These are phyloP conservation scores for Aptenodytes forsteri DNA, from an alignment of 2,113 vertebrate species.

Conservation along the genomic window DNA sequence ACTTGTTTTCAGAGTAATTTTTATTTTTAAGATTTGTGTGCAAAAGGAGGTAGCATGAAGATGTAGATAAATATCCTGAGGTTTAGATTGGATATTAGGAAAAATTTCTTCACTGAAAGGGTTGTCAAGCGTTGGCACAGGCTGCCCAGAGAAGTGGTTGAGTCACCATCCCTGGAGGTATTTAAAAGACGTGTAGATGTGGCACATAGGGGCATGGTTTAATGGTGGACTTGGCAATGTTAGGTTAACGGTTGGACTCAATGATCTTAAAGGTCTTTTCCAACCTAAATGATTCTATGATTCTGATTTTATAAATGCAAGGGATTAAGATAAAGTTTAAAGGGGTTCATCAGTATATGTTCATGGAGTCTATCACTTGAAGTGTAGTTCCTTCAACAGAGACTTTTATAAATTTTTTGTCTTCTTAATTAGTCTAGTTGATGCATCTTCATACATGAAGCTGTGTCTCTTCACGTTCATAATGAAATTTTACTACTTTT, in stretches of 20 bases:
- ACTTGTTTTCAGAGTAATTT: neutral
- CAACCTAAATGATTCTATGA: neutral
- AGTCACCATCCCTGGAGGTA: neutral
- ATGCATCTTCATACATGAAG: neutral
- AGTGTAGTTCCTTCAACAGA: neutral
- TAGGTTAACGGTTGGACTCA: neutral
- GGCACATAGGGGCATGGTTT: neutral
- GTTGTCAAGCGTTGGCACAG: neutral
- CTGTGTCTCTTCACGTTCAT: neutral
- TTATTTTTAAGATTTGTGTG: neutral
- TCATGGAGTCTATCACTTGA: neutral
- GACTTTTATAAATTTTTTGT: neutral
- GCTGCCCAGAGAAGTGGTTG: neutral
- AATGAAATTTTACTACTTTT: neutral
- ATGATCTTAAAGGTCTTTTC: neutral
- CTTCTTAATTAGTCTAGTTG: neutral
- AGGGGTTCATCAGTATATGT: neutral
- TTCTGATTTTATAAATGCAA: neutral
- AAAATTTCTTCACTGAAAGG: neutral
- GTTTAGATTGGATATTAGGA: neutral
- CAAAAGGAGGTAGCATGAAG: neutral
- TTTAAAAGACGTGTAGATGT: neutral
- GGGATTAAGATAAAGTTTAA: neutral
- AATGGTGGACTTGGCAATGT: neutral
- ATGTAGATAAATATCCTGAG: neutral